phyloP scores from a whole-genome alignment of 23 tunicate genomes.

The Styela plicata region DNA sequence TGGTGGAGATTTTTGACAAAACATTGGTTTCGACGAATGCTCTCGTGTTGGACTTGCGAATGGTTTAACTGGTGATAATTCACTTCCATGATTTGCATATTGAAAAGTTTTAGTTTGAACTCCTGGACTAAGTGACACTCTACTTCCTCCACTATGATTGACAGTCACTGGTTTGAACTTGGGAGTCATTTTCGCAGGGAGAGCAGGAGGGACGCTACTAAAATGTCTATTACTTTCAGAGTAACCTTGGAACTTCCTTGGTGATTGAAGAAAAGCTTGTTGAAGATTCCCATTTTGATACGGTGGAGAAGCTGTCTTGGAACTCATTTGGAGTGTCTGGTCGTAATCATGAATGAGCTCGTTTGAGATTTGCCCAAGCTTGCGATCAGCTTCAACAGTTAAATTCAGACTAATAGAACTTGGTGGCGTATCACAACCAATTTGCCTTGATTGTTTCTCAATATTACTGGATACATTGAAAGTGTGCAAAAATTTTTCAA shows the following conservation, averaged over 20 bases:
- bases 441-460: not conserved
- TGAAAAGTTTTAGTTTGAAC: not conserved
- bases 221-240: not conserved
- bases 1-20: not conserved
- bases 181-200: slow-evolving; percentile 1
- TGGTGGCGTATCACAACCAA: not conserved
- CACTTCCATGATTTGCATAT: not conserved
- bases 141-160: slow-evolving; percentile 20
- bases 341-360: not conserved
- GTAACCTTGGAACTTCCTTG: not conserved
- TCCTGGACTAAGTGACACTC: slow-evolving; percentile 12
- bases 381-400: not conserved
- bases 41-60: not conserved
- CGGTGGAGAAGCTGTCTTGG: not conserved
- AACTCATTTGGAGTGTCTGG: not conserved
- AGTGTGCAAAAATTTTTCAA: not conserved
- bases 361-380: not conserved
- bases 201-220: slow-evolving; percentile 22
- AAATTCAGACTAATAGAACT: slow-evolving; percentile 6
- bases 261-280: slow-evolving; percentile 20
- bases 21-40: not conserved
- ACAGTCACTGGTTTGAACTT: slow-evolving; percentile 22
- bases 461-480: not conserved
- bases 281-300: not conserved
- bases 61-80: not conserved